Base-by-base conservation (phyloP, 2,797 vertebrate species). In the Neosilurus mollespiculum region DNA sequence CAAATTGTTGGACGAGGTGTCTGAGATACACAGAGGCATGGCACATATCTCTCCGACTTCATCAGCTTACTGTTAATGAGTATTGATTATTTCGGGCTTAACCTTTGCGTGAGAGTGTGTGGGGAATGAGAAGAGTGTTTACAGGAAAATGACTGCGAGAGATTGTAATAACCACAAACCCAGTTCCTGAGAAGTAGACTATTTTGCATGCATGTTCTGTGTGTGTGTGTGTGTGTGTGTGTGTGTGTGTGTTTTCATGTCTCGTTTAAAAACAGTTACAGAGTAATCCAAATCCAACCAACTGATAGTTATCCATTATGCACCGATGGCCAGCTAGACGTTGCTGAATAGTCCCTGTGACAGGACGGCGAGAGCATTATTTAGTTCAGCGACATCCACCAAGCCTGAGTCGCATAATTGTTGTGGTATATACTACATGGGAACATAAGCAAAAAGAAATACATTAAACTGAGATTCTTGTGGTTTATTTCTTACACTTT, bases 21-120 rank as follows among this genome's bases (percentile, higher is more conserved):
- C 71, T 20, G 24, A 30, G 71, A 73, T 24, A 75, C 72, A 20
- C 53, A 75, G 16, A 58, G 72, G 18, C 72, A 12, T 0, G 5
- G 54, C 9, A 34, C 54, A 58, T 58, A 58, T 34, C 24, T 73
- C 71, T 56, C 24, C 54, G 24, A 56, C 24, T 22, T 75, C 72
- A 75, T 75, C 72, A 75, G 72, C 34, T 73, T n/a, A 56, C 51
- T 20, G 24, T 54, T 20, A 73, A 73, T 56, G 71, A 73, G n/a
- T 73, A 75, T 75, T 1, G 26, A 75, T 75, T 56, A 30, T 56
- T 20, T 56, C 53, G 1, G 70, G 66, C 10, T 49, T 49, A 69
- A 43, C 9, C 1, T 69, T n/a, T 22, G 37, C 4, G 53, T 49
- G 37, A 3, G 70, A 16, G 70, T 54, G n/a, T 53, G 22, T 54